phyloP scores from a whole-genome alignment of 2,888 invertebrate genomes.

The Myopa tessellatipennis region DNA sequence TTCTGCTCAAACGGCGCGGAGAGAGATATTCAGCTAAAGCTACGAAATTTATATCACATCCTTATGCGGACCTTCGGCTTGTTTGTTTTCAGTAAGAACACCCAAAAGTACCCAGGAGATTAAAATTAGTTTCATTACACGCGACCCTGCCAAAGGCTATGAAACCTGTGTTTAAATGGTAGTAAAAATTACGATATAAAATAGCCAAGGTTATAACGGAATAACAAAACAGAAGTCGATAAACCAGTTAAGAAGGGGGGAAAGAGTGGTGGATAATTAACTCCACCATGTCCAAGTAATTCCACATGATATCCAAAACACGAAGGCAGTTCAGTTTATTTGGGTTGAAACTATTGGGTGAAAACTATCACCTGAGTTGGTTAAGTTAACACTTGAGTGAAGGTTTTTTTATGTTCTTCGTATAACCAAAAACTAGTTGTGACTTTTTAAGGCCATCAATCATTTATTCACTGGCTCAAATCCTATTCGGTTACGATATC shows the following conservation, averaged over 20 bases:
- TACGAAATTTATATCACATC: constrained; percentile 4
- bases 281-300: too few relatives aligned
- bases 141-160: constrained; percentile 11
- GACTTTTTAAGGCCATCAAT: not conserved
- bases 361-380: too few relatives aligned
- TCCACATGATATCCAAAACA: too few relatives aligned
- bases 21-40: not conserved
- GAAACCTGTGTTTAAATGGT: not conserved
- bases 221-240: too few relatives aligned
- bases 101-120: not conserved
- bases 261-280: not conserved
- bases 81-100: not conserved
- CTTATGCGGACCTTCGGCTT: not conserved
- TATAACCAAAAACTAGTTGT: too few relatives aligned
- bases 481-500: not conserved
- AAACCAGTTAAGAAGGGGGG: not conserved
- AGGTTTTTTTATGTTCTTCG: too few relatives aligned
- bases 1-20: not conserved
- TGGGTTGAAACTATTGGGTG: too few relatives aligned
- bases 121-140: not conserved
- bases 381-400: too few relatives aligned
- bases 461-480: not conserved
- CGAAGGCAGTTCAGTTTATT: too few relatives aligned
- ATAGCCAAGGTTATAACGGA: constrained; percentile 12
- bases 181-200: not conserved